Evolutionary conservation across 2,888 invertebrate species (phyloP), one percentile per base, ranked within the genome.

Genomic region (Phrixothrix hirtus): DNA sequence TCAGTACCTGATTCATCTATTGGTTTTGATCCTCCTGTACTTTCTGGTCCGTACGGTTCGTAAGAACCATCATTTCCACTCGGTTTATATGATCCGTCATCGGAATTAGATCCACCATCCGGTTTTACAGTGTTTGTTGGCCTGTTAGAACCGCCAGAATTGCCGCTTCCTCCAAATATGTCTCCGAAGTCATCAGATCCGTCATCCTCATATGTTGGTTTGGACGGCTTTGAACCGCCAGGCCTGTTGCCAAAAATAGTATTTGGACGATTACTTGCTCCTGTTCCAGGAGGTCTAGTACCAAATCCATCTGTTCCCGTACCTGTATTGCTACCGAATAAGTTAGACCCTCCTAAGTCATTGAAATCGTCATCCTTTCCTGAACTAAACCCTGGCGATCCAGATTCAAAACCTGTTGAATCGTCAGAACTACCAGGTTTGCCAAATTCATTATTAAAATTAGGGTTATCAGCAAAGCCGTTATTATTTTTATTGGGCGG

Each of bases 231-330:
- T 29, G 45, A 11, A 1, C 37, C 45, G n/a, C 63, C 35, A 73
- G 77, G 71, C 73, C 77, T 53, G 75, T 77, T 34, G 25, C 54
- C 39, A 72, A 74, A 59, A 70, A 71, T 60, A 9, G 55, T 58
- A 16, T 26, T 46, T 10, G 44, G 53, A 11, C 48, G 46, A 29
- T 21, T 21, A 3, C 4, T 21, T n/a, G n/a, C n/a, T n/a, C n/a
- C n/a, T n/a, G n/a, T n/a, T n/a, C n/a, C n/a, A n/a, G n/a, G n/a
- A 13, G 54, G 38, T 13, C 46, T 46, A 12, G 34, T 30, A 25
- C 55, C 55, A 16, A 37, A 16, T 11, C 15, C 16, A 1, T 13
- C 37, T 10, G 37, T 10, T 27, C 50, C 26, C n/a, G n/a, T n/a
- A n/a, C n/a, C n/a, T n/a, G n/a, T n/a, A n/a, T n/a, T n/a, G n/a